Base-by-base conservation (phyloP, 2,888 invertebrate genomes). In the Oscheius sp. region DNA sequence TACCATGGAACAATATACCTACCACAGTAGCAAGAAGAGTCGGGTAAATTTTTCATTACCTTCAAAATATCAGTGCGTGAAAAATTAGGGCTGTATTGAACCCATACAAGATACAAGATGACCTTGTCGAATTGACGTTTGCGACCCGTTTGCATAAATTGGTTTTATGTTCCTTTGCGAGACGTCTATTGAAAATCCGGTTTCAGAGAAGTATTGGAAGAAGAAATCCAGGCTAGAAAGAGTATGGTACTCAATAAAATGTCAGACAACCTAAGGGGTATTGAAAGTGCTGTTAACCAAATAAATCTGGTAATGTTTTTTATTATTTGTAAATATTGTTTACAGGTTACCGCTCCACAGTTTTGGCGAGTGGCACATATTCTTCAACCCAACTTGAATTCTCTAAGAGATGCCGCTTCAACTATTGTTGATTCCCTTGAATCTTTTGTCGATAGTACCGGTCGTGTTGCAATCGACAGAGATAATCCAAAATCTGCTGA, bases 401-500 rank as follows among this genome's bases (percentile, higher is more conserved):
- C 94, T 86, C 91, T 95, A 17, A 92, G 92, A 87, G 89, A 93
- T 76, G 91, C 93, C 5, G 92, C 92, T 49, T 90, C 91, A 5
- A 89, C 92, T 61, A 89, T 95, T 51, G 90, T 92, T 75, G 92
- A 92, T 2, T 91, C 78, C 8, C 56, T 81, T 38, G 80, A 77
- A 45, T 73, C 75, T 12, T 68, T 80, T 38, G 73, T 80, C 50
- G 78, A 81, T 38, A 67, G 74, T 22, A 71, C 79, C 26, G 74
- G 72, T 8, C 64, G 80, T 26, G 73, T 80, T 49, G 74, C 77
- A 14, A 70, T 80, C 64, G 73, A 77, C 28, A 51, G 70, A 24
- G 47, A 59, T 9, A 70, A 74, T 32, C 51, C 71, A 6, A 73
- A 77, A 45, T 57, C 67, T 26, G 70, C 70, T 33, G 78, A 72